Evolutionary conservation across 2,888 invertebrate genomes (phyloP), one percentile per base, ranked within the genome.

Genomic region (Zhuqinia jingwanae): DNA sequence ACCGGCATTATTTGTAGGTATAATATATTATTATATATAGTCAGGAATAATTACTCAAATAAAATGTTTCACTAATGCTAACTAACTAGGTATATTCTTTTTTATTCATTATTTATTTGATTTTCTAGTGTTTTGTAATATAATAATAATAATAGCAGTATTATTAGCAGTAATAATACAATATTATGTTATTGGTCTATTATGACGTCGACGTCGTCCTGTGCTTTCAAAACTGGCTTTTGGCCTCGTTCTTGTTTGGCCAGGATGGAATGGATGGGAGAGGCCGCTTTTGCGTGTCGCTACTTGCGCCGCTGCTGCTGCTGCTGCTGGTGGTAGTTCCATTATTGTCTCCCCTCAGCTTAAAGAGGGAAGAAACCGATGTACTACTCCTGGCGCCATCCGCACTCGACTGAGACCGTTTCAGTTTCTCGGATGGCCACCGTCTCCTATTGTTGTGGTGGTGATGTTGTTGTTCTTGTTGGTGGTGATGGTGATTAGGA

Each of bases 231-330:
- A 87, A 78, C 58, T 87, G 87, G 77, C 87, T 88, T 82, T 86
- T 88, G 15, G 63, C 84, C 36, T 88, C 88, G 25, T 63, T 88
- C 63, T 65, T 80, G 17, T 68, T 70, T 27, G 85, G 65, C 78
- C 82, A 84, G 3, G 85, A 81, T n/a, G 90, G 90, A 78, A 90
- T 89, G n/a, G 90, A 88, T 15, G 90, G 90, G 45, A 90, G 63
- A 22, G 90, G 90, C 25, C 90, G 83, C 75, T 88, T 85, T 53
- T 88, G 88, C 22, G 88, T 85, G 65, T 82, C 82, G 70, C 36
- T 6, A 36, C 53, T 82, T 17, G 47, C 77, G 36, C n/a, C 56
- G 8, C 36, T 36, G 36, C 36, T 36, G 8, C 36, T 58, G 20
- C 22, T 20, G 13, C 22, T 68, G 6, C 45, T 25, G n/a, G n/a